A percentile compares a stretch with the other conserved stretches of the same genome.
These are phyloP conservation scores for Onychorhynchus coronatus DNA, from an alignment of 2,113 vertebrate genomes.

Conservation along the genomic window DNA sequence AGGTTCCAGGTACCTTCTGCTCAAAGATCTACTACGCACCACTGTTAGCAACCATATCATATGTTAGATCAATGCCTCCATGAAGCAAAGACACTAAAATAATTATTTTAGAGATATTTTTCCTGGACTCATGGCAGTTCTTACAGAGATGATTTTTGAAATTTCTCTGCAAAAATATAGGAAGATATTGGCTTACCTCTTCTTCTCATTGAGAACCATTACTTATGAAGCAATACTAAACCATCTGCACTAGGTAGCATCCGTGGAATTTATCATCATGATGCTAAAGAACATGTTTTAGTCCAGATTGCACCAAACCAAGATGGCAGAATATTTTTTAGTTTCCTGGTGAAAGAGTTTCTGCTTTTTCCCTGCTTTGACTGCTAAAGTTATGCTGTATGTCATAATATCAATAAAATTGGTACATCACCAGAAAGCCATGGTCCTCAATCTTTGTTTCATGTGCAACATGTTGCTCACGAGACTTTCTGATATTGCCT, in stretches of 20 bases:
- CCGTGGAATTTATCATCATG: background rate
- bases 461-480: background rate
- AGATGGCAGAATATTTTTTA: background rate
- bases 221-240: background rate
- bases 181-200: background rate
- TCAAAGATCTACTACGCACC: background rate
- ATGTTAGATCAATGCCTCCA: background rate
- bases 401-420: background rate
- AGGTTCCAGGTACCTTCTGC: background rate
- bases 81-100: background rate
- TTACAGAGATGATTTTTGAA: background rate
- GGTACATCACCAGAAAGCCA: background rate
- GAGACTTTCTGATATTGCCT: constrained; percentile 1
- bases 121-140: background rate
- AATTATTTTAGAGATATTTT: background rate
- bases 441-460: background rate
- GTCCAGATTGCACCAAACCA: background rate
- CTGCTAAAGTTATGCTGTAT: background rate
- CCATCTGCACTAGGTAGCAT: background rate
- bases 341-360: background rate
- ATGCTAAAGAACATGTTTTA: background rate
- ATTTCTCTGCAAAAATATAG: background rate
- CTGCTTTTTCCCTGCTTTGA: background rate
- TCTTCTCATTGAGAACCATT: background rate
- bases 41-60: background rate